phyloP scores from a whole-genome alignment of 2,797 vertebrate species.

The Hoplostethus mediterraneus region DNA sequence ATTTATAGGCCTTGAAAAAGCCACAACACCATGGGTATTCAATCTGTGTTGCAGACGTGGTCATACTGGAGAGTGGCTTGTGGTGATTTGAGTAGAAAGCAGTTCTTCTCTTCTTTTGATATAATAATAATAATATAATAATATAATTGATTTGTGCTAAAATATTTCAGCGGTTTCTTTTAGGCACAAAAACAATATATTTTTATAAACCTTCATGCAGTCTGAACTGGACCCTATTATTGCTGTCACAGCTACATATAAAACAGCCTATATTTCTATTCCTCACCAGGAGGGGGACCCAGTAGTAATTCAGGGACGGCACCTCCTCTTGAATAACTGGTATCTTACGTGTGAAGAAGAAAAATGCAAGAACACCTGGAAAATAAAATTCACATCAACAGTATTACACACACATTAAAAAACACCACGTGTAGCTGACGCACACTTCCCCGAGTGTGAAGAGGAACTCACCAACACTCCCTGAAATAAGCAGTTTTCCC shows the following conservation, averaged over 20 bases:
- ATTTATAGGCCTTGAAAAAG: no score
- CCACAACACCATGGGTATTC: no score
- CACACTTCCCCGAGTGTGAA: conserved; percentile 15
- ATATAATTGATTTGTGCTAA: no score
- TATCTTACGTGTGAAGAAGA: conserved; percentile 93
- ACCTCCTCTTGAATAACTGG: conserved; percentile 87
- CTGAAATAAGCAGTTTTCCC: conserved; percentile 94
- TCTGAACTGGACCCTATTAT: not conserved
- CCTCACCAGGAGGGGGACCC: conserved; percentile 96
- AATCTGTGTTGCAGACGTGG: no score
- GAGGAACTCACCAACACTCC: conserved; percentile 91
- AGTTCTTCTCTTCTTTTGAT: no score
- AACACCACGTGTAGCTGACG: not conserved
- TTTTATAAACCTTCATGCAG: no score
- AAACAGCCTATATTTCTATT: conserved; percentile 3
- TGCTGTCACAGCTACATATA: not conserved
- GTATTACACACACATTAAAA: no score
- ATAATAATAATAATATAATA: no score
- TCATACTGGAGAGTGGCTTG: no score
- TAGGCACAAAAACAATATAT: no score
- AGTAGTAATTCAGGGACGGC: conserved; percentile 93
- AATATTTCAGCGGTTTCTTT: no score
- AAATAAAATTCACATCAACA: conserved; percentile 27
- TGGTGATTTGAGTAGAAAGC: no score
- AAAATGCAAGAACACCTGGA: conserved; percentile 93